Evolutionary conservation across 2,113 vertebrate genomes (phyloP), one percentile per base, ranked within the genome.

Genomic region (Phalacrocorax brasilianus): DNA sequence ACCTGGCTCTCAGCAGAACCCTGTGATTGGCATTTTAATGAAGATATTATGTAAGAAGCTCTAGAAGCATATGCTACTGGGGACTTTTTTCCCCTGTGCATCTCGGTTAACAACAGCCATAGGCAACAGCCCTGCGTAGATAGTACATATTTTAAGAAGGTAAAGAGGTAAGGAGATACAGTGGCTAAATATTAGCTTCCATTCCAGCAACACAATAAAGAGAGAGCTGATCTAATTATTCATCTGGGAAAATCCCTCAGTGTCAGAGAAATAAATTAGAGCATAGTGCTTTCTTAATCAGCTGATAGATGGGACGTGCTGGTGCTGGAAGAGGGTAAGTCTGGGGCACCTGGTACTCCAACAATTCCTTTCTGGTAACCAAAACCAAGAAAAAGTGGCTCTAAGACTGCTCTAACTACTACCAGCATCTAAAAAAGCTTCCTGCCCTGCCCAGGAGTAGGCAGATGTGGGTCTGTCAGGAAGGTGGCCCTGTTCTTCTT

Each of bases 1-100:
- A 92, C 74, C 80, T 78, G 77, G 70, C 76, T 91, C 45, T 75
- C 52, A 49, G 58, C 61, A 94, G 65, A 89, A 84, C 23, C 68
- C 73, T 79, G 42, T 85, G 89, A 82, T 3, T 33, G 53, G 62
- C 55, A 66, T 88, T 89, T 95, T 96, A 95, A 93, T 89, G 68
- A 89, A 65, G 30, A 78, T 78, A 44, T 89, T 94, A 88, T 40
- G 63, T 80, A 94, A 91, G 81, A 55, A 91, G 40, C 21, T 77
- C 6, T 27, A 74, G 67, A 86, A 71, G 55, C 42, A 58, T 42
- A 47, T 1, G 4, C 52, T 72, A 17, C 22, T n/a, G 49, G 23
- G 22, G 75, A 47, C 4, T 8, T 6, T 3, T 62, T 91, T 56
- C 87, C 27, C 27, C 38, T 77, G 15, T n/a, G 14, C 21, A 17